Base-by-base conservation (phyloP, 2,888 invertebrate species). In the Orthonychiurus folsomi region DNA sequence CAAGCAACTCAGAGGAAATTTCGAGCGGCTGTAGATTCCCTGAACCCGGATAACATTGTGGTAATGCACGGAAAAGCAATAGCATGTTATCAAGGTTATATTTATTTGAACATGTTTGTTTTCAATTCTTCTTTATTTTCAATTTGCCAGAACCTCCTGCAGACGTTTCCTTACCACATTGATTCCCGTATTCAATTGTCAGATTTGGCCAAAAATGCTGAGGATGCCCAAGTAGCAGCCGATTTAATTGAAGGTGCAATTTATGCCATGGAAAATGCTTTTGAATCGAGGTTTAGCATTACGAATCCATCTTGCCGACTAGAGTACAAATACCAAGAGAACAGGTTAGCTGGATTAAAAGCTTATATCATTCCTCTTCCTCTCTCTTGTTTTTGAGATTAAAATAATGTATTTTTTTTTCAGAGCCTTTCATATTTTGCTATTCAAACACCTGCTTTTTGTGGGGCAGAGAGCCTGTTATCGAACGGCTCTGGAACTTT, bases 401-500 rank as follows among this genome's bases (percentile, higher is more conserved):
- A 50, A 47, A 28, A 23, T 56, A 20, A 59, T 59, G 28, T 23
- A 37, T 56, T 25, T 52, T 26, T 50, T 68, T 80, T 79, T 62
- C 75, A 84, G 89, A 69, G 82, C 87, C 2, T 81, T 93, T 67
- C 92, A 84, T 75, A 82, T 92, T 62, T 85, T 89, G 0, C 77
- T 93, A 25, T 91, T 91, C 76, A 88, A 88, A 74, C 89, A 91
- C 76, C 79, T 91, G 66, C 81, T 82, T 62, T 88, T 86, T 75
- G 82, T 91, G 61, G 87, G 88, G 27, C 85, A 86, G 65, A 81
- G 88, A 67, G 89, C 90, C 3, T 91, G 90, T 76, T 86, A 87
- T 74, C 82, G 90, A 67, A 92, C 93, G 1, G 87, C 92, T n/a
- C 79, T 93, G 69, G 92, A 93, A 77, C 83, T 90, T 70, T 87